Conservation (phyloP, 2,113 vertebrate species). For the Eudyptes chrysolophus region DNA sequence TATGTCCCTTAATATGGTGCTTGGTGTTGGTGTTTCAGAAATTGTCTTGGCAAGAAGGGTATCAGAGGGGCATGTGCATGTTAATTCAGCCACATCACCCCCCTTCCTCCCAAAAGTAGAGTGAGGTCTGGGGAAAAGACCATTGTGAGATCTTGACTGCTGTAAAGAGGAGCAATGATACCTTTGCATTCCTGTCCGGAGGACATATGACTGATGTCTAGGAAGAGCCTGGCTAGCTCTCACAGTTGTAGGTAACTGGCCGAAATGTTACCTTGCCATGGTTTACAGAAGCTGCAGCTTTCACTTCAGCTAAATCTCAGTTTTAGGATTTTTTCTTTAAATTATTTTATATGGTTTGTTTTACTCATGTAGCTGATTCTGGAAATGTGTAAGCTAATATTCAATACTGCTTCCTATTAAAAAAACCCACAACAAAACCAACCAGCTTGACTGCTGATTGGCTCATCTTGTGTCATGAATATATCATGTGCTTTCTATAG, state of each 20-base stretch:
- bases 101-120: not conserved
- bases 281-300: not conserved
- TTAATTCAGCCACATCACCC: not conserved
- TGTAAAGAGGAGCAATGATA: not conserved
- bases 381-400: not conserved
- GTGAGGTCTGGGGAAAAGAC: not conserved
- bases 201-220: not conserved
- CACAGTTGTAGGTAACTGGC: not conserved
- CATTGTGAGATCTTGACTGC: not conserved
- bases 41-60: not conserved
- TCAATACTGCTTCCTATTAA: not conserved
- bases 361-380: not conserved
- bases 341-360: not conserved
- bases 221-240: not conserved
- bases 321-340: not conserved
- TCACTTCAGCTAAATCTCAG: not conserved
- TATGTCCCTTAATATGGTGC: not conserved
- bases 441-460: not conserved
- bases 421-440: not conserved
- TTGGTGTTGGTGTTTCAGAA: not conserved
- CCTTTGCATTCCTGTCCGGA: not conserved
- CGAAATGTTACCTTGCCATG: not conserved
- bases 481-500: not conserved
- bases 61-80: not conserved
- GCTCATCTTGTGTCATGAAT: not conserved